These are phyloP conservation scores for Dysidea cf. avara DNA, from an alignment of 37 sponge, comb jelly and placozoan genomes.

Conservation along the genomic window DNA sequence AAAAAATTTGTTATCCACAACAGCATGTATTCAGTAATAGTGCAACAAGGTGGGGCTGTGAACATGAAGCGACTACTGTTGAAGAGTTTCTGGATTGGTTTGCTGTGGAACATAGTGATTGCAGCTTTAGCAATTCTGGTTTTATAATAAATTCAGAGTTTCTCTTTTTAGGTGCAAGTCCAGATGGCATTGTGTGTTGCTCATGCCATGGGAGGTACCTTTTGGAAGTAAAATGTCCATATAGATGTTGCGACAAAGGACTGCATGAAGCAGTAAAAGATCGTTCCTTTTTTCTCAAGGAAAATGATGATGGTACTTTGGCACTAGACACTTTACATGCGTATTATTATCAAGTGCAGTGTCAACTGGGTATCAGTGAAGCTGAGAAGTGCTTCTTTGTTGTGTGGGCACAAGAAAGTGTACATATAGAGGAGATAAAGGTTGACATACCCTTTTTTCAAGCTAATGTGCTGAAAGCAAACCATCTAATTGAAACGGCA, in stretches of 20 bases:
- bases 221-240: constrained; percentile 29
- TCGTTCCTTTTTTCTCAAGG: not conserved
- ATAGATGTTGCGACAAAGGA: not conserved
- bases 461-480: not conserved
- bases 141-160: constrained; percentile 27
- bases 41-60: constrained; percentile 22
- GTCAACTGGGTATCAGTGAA: constrained; percentile 34
- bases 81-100: not conserved
- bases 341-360: constrained; percentile 47
- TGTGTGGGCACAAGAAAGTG: constrained; percentile 22
- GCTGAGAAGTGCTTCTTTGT: constrained; percentile 48
- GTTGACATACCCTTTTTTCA: no score
- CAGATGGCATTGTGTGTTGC: constrained; percentile 44
- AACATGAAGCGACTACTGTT: not conserved
- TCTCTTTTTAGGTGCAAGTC: constrained; percentile 46
- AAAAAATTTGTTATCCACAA: constrained; percentile 30
- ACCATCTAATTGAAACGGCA: not conserved
- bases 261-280: no score
- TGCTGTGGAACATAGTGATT: not conserved
- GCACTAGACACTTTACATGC: not conserved
- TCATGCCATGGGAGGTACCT: constrained; percentile 53
- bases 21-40: no score
- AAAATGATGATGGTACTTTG: not conserved
- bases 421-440: no score
- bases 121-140: not conserved